These are phyloP conservation scores for Pempheris klunzingeri DNA, from an alignment of 2,797 vertebrate species.

Conservation along the genomic window DNA sequence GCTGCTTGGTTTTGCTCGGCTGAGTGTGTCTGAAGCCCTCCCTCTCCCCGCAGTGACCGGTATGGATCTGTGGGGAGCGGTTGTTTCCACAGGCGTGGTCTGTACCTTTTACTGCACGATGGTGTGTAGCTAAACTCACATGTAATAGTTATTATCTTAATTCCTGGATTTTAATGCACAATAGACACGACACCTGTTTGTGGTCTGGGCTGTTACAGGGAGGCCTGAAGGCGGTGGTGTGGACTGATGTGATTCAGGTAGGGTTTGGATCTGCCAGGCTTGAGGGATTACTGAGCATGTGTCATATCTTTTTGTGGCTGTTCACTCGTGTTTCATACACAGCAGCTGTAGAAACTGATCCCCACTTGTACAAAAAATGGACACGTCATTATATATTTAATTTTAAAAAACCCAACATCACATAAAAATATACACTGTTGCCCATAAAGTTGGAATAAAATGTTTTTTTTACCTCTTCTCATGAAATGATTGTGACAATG, in stretches of 20 bases:
- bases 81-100: constrained; percentile 93
- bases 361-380: background rate
- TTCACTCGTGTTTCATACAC: background rate
- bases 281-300: background rate
- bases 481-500: too few species aligned
- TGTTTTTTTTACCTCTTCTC: too few species aligned
- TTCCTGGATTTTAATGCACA: background rate
- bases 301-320: constrained; percentile 18
- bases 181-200: background rate
- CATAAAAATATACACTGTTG: too few species aligned
- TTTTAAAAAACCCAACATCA: background rate
- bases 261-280: constrained; percentile 54
- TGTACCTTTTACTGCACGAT: constrained; percentile 98
- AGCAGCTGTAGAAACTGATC: background rate
- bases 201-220: constrained; percentile 85
- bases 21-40: constrained; percentile 26
- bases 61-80: constrained; percentile 93
- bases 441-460: too few species aligned
- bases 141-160: background rate
- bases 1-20: constrained; percentile 27
- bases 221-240: constrained; percentile 96
- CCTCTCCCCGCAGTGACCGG: constrained; percentile 88
- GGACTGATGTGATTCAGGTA: constrained; percentile 98
- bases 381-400: background rate
- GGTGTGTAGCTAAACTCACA: constrained; percentile 82